Evolutionary conservation across 2,888 invertebrate species (phyloP).

Genomic region (Coleophora deauratella): DNA sequence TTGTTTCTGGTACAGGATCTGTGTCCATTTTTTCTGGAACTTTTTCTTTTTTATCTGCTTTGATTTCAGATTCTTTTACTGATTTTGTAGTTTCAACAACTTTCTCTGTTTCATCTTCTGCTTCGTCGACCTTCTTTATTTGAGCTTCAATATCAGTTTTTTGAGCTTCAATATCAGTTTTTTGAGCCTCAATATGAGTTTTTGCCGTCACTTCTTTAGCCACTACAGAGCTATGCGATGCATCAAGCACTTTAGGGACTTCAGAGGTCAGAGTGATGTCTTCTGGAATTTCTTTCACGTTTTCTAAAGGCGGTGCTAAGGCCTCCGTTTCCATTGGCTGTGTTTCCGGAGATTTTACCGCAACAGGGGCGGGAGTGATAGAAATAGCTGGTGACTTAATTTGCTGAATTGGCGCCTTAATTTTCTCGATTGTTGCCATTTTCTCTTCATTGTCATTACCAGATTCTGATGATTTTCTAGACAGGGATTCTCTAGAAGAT

Average conservation of each 20-base stretch:
- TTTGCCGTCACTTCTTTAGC: not conserved
- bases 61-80: not conserved
- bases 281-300: slow-evolving; percentile 36
- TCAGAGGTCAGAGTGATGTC: slow-evolving; percentile 37
- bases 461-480: slow-evolving; percentile 51
- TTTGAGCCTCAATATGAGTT: not conserved
- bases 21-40: not conserved
- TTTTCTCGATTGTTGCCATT: slow-evolving; percentile 30
- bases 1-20: not conserved
- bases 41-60: not conserved
- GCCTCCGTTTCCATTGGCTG: slow-evolving; percentile 45
- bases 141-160: not conserved
- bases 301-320: slow-evolving; percentile 45
- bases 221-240: not conserved
- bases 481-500: slow-evolving; percentile 44
- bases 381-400: slow-evolving; percentile 35
- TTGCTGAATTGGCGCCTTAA: slow-evolving; percentile 43
- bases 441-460: slow-evolving; percentile 39
- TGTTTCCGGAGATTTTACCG: slow-evolving; percentile 42
- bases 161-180: not conserved
- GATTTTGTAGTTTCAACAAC: slow-evolving; percentile 4
- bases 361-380: slow-evolving; percentile 38
- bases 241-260: slow-evolving; percentile 22
- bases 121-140: not conserved
- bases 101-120: not conserved